Conservation (phyloP, 2,797 vertebrate genomes). For the Ataeniobius toweri region DNA sequence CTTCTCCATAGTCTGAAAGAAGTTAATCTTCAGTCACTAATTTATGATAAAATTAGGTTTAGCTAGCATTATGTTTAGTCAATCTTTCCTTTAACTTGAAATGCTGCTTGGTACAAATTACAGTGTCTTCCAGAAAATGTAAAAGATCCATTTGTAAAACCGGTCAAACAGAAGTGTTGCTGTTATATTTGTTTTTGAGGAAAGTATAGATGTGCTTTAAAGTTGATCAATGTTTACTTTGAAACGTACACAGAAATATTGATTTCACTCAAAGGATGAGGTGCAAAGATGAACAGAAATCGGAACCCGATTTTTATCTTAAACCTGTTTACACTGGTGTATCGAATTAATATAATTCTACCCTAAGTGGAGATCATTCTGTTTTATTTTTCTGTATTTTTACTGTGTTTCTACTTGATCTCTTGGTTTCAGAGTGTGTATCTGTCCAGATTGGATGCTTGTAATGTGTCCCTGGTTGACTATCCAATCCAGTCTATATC, state of each 20-base stretch:
- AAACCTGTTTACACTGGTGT: neutral
- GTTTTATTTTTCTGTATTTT: neutral
- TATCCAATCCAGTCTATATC: slow-evolving; percentile 72
- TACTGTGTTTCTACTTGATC: slow-evolving; percentile 8
- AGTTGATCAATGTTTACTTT: neutral
- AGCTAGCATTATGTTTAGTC: neutral
- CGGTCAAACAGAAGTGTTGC: neutral
- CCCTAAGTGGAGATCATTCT: neutral
- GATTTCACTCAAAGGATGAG: neutral
- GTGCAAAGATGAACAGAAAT: neutral
- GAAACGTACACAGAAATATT: neutral
- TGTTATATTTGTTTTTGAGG: neutral
- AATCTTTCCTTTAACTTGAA: neutral
- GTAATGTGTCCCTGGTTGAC: slow-evolving; percentile 73
- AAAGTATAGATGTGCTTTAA: neutral
- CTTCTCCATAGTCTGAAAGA: neutral
- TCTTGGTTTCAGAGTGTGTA: slow-evolving; percentile 72
- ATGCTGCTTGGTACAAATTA: neutral
- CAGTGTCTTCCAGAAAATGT: neutral
- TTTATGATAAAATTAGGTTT: neutral
- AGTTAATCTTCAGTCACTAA: neutral
- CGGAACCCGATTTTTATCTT: neutral
- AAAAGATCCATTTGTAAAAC: neutral
- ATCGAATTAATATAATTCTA: neutral
- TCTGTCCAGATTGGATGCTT: slow-evolving; percentile 78